Evolutionary conservation across 2,797 vertebrate genomes (phyloP).

Genomic region (Hafferia zeledoni): DNA sequence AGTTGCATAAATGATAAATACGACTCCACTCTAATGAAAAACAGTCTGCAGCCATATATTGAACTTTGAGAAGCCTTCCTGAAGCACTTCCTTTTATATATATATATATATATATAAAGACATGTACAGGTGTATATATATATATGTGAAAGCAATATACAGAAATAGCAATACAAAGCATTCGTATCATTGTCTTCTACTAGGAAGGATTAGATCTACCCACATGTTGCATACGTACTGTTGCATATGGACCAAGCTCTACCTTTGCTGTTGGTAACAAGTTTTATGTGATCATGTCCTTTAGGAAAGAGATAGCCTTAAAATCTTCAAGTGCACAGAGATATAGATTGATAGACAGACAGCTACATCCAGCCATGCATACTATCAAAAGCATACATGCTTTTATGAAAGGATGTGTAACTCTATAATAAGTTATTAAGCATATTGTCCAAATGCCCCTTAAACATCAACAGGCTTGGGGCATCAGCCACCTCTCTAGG

Average conservation of each 20-base stretch:
- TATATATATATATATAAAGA: background rate
- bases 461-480: background rate
- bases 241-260: background rate
- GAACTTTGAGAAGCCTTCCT: background rate
- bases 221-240: rapidly evolving
- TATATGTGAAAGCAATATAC: background rate
- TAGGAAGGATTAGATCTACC: background rate
- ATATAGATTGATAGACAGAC: background rate
- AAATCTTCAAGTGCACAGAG: background rate
- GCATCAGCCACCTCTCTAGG: too few species aligned
- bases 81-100: background rate
- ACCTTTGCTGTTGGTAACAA: background rate
- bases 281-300: background rate
- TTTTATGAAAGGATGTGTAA: background rate
- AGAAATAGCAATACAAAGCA: background rate
- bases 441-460: background rate
- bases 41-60: background rate
- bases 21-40: background rate
- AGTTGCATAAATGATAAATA: background rate
- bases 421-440: background rate
- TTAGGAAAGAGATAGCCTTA: background rate
- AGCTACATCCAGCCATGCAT: background rate
- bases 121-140: background rate
- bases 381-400: background rate
- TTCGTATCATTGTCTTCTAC: background rate